Evolutionary conservation across 1,140 invertebrate species (phyloP).

Genomic region (Heliconius congener): DNA sequence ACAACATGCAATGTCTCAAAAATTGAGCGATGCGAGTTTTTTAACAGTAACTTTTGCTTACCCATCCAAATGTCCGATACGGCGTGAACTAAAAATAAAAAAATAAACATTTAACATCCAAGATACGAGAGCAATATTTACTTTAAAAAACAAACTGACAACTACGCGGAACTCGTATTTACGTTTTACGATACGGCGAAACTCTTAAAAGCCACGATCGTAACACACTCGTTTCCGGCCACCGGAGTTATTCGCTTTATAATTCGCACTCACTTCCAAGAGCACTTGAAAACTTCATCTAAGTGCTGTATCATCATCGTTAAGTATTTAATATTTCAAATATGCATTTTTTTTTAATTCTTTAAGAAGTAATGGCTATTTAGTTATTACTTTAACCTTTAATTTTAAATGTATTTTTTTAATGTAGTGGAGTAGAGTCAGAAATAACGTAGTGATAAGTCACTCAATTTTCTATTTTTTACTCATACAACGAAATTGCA

Average conservation of each 20-base stretch:
- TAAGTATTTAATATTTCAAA: neutral
- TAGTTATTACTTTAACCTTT: no score
- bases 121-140: neutral
- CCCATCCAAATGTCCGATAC: no score
- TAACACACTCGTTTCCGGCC: conserved; percentile 10
- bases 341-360: neutral
- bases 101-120: neutral
- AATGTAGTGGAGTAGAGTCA: neutral
- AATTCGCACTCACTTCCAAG: conserved; percentile 7
- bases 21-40: no score
- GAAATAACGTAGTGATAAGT: neutral
- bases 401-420: no score
- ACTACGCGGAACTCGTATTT: neutral
- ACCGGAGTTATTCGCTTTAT: neutral
- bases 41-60: no score
- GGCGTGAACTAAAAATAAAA: no score
- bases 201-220: neutral
- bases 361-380: neutral
- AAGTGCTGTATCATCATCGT: conserved; percentile 2
- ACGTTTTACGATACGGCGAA: neutral
- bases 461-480: neutral
- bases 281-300: conserved; percentile 7
- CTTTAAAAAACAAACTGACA: neutral
- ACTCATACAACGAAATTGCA: no score
- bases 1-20: no score